Percentiles rank a stretch among this genome's conserved stretches.
These are phyloP conservation scores for Imbricaverruca yamaguchii DNA, from an alignment of 2,888 invertebrate genomes.

Conservation along the genomic window DNA sequence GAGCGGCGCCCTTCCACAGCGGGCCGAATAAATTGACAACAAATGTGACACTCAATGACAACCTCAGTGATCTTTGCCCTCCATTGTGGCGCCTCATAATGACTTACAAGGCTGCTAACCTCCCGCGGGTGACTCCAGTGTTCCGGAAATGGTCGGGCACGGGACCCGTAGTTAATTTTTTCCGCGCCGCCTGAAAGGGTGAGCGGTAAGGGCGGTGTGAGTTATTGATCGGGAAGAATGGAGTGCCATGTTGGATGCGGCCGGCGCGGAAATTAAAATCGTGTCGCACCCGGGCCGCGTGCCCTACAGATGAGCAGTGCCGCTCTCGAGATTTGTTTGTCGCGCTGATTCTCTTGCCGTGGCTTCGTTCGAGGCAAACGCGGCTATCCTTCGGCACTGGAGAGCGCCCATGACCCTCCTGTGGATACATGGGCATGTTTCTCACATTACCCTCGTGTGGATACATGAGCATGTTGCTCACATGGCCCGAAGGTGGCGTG, in stretches of 20 bases:
- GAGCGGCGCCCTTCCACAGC: background rate
- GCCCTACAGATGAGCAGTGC: too few relatives aligned
- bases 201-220: background rate
- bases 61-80: background rate
- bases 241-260: background rate
- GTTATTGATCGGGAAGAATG: conserved; percentile 2
- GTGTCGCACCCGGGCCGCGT: too few relatives aligned
- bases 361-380: too few relatives aligned
- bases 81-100: conserved; percentile 13
- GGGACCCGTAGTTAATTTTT: conserved; percentile 3
- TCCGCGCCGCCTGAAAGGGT: background rate
- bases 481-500: too few relatives aligned
- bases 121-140: background rate
- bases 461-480: too few relatives aligned
- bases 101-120: background rate
- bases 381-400: too few relatives aligned
- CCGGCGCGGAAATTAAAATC: too few relatives aligned
- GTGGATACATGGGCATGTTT: too few relatives aligned
- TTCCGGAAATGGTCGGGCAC: background rate
- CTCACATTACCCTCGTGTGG: too few relatives aligned
- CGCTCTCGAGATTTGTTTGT: too few relatives aligned
- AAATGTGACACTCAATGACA: conserved; percentile 20
- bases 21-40: conserved; percentile 20
- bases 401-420: too few relatives aligned
- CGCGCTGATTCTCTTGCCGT: too few relatives aligned